Evolutionary conservation across 1,140 invertebrate genomes (phyloP).

Genomic region (Diuraphis noxia): DNA sequence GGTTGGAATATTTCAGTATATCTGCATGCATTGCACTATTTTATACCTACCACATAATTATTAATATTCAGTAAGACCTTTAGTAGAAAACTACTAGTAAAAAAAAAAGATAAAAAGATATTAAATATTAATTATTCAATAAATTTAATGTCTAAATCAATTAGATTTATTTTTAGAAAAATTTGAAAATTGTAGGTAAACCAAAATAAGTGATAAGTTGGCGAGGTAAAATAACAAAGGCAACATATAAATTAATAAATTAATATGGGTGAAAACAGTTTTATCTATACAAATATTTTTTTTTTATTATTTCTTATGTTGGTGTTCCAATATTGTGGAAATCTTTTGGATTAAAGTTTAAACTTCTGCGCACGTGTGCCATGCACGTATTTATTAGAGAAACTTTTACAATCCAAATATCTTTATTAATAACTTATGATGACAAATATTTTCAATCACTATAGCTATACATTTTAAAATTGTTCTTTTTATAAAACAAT

Average conservation of each 20-base stretch:
- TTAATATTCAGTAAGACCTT: neutral
- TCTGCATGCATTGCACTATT: neutral
- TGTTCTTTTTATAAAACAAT: neutral
- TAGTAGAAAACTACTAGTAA: neutral
- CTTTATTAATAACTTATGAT: neutral
- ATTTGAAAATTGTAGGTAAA: too few relatives aligned
- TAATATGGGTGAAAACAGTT: neutral
- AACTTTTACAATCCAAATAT: conserved; percentile 8
- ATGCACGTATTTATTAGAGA: neutral
- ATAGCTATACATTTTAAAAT: neutral
- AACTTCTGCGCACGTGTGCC: neutral
- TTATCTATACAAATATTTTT: neutral
- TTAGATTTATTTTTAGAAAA: neutral
- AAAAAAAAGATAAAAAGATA: neutral
- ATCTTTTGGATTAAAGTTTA: neutral
- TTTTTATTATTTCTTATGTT: neutral
- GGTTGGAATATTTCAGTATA: neutral
- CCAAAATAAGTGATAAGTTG: neutral
- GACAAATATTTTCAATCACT: neutral
- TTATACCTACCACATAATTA: neutral
- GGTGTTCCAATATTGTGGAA: neutral
- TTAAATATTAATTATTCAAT: neutral
- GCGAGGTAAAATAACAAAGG: neutral
- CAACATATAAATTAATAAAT: neutral
- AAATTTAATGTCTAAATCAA: neutral